A percentile compares a stretch with the other conserved stretches of the same genome.
phyloP scores from a whole-genome alignment of 2,113 vertebrate genomes.

The Pteronura brasiliensis region DNA sequence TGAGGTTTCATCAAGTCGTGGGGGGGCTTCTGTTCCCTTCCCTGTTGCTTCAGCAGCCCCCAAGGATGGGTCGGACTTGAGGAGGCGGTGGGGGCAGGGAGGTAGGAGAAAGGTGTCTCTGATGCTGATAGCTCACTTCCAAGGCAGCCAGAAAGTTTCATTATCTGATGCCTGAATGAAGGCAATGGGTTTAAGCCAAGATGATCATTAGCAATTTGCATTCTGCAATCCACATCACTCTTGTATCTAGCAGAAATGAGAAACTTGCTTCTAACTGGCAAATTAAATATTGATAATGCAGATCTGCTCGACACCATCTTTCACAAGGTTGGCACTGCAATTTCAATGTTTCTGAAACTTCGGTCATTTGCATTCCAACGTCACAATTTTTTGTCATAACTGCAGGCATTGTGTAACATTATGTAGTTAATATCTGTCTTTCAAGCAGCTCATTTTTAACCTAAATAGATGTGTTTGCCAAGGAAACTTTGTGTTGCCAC shows the following conservation, averaged over 20 bases:
- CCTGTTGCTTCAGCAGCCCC: neutral
- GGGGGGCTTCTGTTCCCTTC: neutral
- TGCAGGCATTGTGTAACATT: neutral
- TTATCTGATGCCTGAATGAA: slow-evolving; percentile 7
- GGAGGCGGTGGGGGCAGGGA: neutral
- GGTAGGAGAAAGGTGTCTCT: neutral
- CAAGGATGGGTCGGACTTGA: neutral
- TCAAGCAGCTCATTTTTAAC: slow-evolving; percentile 41
- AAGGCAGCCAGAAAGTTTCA: neutral
- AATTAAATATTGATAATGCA: slow-evolving; percentile 71
- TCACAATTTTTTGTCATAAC: neutral
- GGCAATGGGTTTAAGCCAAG: slow-evolving; percentile 49
- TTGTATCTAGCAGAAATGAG: slow-evolving; percentile 53
- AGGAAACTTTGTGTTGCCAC: neutral
- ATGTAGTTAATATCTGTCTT: slow-evolving; percentile 21
- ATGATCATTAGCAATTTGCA: slow-evolving; percentile 62
- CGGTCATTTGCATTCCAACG: neutral
- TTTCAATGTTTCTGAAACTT: slow-evolving; percentile 4
- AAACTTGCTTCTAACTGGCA: slow-evolving; percentile 53
- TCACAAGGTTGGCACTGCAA: neutral
- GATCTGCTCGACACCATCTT: neutral
- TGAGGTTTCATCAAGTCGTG: too few species aligned
- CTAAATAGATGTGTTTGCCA: neutral
- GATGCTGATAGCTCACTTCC: neutral
- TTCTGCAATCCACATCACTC: slow-evolving; percentile 50